Evolutionary conservation across 1,140 invertebrate genomes (phyloP), one percentile per base, ranked within the genome.

Genomic region (Drosophila parvula): DNA sequence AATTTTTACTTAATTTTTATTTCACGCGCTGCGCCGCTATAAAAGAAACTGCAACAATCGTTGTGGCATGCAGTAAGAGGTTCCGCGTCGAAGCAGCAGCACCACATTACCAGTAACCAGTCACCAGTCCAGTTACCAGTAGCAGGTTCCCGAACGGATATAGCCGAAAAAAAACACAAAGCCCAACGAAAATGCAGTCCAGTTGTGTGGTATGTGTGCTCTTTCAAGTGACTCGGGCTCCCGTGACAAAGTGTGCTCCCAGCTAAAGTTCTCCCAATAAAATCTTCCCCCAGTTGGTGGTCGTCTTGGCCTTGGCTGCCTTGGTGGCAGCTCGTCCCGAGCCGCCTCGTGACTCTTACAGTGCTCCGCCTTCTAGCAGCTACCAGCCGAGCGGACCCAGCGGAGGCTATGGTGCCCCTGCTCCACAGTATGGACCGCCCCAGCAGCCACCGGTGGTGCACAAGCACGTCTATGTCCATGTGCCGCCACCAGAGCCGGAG

Each of bases 381-480:
- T 88, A 88, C 40, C 80, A 90, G 70, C 90, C 90, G 0, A 90
- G 88, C 28, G 78, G 78, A 55, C 75, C 85, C 43, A 81, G 90
- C 40, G 86, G 90, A 11, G 79, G 83, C 57, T 91, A 91, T 44
- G 90, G 93, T 6, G 90, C 94, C 3, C 95, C 95, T 8, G 93
- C 94, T 0, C 94, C 94, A 1, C 93, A 94, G 55, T 97, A 97
- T 74, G 96, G 96, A 0, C 94, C 95, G 2, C 96, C 96, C 0
- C 93, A 94, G 55, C 95, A 96, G 84, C 92, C 93, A 11, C 96
- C 96, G 2, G 95, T 96, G 14, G 94, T 97, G 36, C 96, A 97
- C 91, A 97, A 97, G 91, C 96, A 97, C 90, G 96, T 97, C 4
- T 97, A 97, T 92, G 96, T 97, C 2, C 96, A 97, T 86, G 96